Conservation (phyloP, 2,888 invertebrate genomes). For the Hofmannophila pseudospretella region DNA sequence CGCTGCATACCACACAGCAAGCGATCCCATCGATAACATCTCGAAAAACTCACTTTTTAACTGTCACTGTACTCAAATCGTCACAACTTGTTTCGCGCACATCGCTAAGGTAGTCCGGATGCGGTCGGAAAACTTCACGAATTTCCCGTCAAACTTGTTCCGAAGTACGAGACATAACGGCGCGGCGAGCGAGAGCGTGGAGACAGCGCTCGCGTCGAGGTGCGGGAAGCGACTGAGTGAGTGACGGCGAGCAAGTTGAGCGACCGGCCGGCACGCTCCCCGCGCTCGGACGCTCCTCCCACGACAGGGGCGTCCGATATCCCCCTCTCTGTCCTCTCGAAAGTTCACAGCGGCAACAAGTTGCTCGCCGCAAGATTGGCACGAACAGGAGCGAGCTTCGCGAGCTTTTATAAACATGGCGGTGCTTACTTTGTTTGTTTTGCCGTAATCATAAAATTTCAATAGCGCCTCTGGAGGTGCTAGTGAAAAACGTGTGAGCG, state of each 20-base stretch:
- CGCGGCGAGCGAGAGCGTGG: slow-evolving; percentile 33
- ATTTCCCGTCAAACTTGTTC: slow-evolving; percentile 78
- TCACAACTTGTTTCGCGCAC: slow-evolving; percentile 62
- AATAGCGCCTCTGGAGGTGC: slow-evolving; percentile 37
- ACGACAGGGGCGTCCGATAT: slow-evolving; percentile 56
- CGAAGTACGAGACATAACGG: slow-evolving; percentile 73
- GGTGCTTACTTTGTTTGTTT: slow-evolving; percentile 73
- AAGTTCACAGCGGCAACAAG: slow-evolving; percentile 76
- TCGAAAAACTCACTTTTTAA: slow-evolving; percentile 66
- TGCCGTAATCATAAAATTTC: slow-evolving; percentile 68
- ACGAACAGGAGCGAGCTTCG: slow-evolving; percentile 74
- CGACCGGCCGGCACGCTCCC: slow-evolving; percentile 65
- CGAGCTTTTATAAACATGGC: slow-evolving; percentile 77
- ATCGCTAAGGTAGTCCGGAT: slow-evolving; percentile 64
- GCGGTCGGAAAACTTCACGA: slow-evolving; percentile 69
- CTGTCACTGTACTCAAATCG: slow-evolving; percentile 69
- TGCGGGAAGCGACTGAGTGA: slow-evolving; percentile 61
- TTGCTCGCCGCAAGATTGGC: slow-evolving; percentile 74
- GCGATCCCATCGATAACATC: slow-evolving; percentile 69
- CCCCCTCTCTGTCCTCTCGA: slow-evolving; percentile 48
- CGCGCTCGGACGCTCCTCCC: slow-evolving; percentile 70
- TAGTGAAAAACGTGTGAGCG: slow-evolving; percentile 43
- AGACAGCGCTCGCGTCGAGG: slow-evolving; percentile 43
- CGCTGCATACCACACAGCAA: slow-evolving; percentile 55
- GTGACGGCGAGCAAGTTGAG: slow-evolving; percentile 60